phyloP scores from a whole-genome alignment of 2,797 vertebrate genomes.

The Ara ararauna region DNA sequence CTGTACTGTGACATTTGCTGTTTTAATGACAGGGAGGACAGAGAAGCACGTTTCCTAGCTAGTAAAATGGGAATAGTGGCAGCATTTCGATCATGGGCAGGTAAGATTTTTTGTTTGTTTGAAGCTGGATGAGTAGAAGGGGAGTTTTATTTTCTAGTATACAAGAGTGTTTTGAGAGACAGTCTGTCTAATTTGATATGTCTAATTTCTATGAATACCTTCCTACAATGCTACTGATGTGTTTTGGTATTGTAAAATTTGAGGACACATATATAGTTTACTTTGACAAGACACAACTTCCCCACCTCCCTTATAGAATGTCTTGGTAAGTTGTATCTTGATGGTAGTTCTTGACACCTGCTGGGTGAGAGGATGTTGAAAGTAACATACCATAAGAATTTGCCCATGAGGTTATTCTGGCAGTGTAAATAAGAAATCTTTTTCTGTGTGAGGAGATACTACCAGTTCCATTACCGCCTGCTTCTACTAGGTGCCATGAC shows the following conservation, averaged over 20 bases:
- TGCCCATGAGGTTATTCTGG: neutral
- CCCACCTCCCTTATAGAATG: fast-evolving
- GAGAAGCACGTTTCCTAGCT: constrained; percentile 94
- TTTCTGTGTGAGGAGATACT: neutral
- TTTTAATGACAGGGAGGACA: constrained; percentile 87
- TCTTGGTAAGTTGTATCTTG: neutral
- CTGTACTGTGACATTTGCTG: neutral
- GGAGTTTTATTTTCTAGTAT: neutral
- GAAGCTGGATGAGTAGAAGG: neutral
- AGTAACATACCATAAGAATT: neutral
- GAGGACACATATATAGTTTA: neutral
- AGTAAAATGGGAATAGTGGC: constrained; percentile 99
- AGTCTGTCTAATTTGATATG: neutral
- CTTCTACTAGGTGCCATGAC: neutral
- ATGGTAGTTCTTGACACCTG: neutral
- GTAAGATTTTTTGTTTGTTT: constrained; percentile 76
- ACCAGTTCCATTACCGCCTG: neutral
- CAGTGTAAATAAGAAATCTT: neutral
- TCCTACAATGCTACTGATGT: neutral
- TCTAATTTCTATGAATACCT: neutral
- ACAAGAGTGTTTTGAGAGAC: neutral
- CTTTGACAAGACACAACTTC: neutral
- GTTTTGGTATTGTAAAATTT: neutral
- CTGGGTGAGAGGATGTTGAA: neutral
- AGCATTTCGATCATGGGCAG: constrained; percentile 97